A percentile compares a stretch with the other conserved stretches of the same genome.
Evolutionary conservation across 2,888 invertebrate genomes (phyloP).

Genomic region (Pristionchus japonicus): DNA sequence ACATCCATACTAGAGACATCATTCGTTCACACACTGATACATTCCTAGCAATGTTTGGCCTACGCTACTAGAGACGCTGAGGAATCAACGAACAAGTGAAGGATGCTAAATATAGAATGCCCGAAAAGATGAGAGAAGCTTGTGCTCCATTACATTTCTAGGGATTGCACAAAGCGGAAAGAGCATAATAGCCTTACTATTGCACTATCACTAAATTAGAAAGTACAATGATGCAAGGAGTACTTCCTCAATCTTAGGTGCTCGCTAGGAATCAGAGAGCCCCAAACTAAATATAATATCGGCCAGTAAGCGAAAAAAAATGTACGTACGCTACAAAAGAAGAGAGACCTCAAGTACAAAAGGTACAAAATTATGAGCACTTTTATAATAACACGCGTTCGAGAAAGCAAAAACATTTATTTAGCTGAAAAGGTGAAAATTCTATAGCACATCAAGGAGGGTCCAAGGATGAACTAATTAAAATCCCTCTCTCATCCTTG

Average conservation of each 20-base stretch:
- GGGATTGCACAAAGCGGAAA: background rate
- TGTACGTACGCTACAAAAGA: background rate
- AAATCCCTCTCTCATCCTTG: no score
- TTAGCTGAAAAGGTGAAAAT: no score
- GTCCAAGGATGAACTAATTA: no score
- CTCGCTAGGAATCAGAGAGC: background rate
- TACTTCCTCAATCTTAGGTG: background rate
- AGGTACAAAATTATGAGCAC: no score
- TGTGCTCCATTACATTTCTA: no score
- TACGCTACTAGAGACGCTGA: background rate
- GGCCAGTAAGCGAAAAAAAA: background rate
- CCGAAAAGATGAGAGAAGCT: background rate
- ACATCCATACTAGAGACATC: no score
- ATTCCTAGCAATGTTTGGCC: background rate
- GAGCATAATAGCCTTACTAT: background rate
- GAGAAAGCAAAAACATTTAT: no score
- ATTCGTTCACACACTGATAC: no score
- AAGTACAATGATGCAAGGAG: background rate
- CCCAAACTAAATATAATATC: no score
- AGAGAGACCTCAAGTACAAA: no score
- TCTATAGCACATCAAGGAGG: no score
- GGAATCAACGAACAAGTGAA: background rate
- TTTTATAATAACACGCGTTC: no score
- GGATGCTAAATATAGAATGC: background rate
- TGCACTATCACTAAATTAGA: background rate